Evolutionary conservation across 1,140 invertebrate species (phyloP), one percentile per base, ranked within the genome.

Genomic region (Nephila pilipes): DNA sequence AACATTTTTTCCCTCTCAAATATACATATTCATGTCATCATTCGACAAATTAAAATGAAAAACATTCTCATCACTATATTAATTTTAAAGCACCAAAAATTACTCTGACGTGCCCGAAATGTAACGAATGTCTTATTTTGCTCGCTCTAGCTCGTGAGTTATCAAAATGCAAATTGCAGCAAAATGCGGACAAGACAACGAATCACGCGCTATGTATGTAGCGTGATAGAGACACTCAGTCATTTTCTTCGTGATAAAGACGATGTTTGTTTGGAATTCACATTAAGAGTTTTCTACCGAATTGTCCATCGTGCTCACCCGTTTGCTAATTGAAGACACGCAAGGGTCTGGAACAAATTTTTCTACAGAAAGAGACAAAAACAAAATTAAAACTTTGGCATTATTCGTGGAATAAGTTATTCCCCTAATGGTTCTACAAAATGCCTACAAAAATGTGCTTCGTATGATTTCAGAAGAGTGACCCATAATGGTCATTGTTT

Each of bases 151-250:
- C 25, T 65, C n/a, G n/a, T n/a, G n/a, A 46, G 22, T 60, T 32
- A 85, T 85, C 54, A 85, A 85, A 85, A 85, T 85, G 83, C 29
- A 85, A 85, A 85, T 85, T 57, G 57, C n/a, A 85, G 54, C 83
- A 60, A 85, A 85, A 58, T 36, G 54, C 32, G 57, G 83, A 58
- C 83, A 85, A 85, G 83, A 60, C 83, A 60, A 20, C 4, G 12
- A 5, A 22, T 55, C 55, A 54, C 83, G 83, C 29, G 32, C 57
- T 60, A 1, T 25, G 32, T 1, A 22, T 29, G 29, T 81, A 8
- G 80, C 83, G 83, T 85, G 83, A 83, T 55, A 46, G 54, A 46
- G 54, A 85, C 54, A 85, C 57, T 29, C 55, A 57, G 57, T 36
- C 83, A 83, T 83, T 83, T 55, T 36, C 83, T 55, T 54, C 81